Percentiles rank a stretch among this genome's conserved stretches.
phyloP scores from a whole-genome alignment of 2,888 invertebrate species.

The Perizoma flavofasciatum region DNA sequence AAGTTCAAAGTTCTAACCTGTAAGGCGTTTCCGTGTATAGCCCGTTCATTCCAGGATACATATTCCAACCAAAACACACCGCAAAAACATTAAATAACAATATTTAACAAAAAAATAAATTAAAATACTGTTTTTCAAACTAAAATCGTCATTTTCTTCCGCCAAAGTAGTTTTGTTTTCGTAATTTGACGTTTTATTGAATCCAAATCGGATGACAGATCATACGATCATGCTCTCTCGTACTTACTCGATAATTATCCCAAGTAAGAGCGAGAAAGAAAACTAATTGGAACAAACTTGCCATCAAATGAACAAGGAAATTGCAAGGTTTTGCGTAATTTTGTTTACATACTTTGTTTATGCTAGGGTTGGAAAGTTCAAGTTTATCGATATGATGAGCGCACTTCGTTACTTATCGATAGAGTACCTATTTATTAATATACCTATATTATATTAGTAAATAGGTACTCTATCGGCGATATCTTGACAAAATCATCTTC shows the following conservation, averaged over 20 bases:
- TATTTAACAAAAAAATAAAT: constrained; percentile 43
- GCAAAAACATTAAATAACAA: constrained; percentile 43
- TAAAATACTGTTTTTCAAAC: constrained; percentile 42
- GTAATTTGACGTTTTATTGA: constrained; percentile 47
- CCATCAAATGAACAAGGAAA: constrained; percentile 36
- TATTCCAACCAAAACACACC: constrained; percentile 48
- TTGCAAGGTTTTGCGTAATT: constrained; percentile 45
- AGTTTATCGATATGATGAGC: constrained; percentile 38
- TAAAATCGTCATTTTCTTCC: constrained; percentile 53
- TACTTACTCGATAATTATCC: constrained; percentile 40
- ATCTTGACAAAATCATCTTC: no score
- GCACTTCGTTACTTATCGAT: no score
- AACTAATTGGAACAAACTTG: constrained; percentile 8
- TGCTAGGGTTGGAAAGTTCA: constrained; percentile 49
- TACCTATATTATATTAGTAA: no score
- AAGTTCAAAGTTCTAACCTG: constrained; percentile 66
- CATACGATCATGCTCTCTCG: constrained; percentile 70
- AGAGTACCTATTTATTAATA: no score
- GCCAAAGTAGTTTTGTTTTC: constrained; percentile 59
- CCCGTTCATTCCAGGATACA: constrained; percentile 74
- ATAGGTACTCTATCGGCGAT: no score
- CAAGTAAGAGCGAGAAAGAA: constrained; percentile 48
- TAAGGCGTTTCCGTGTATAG: constrained; percentile 71
- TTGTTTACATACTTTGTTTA: constrained; percentile 37
- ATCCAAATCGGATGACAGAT: constrained; percentile 60